phyloP scores from a whole-genome alignment of 1,140 invertebrate species.

The Formica selysi region DNA sequence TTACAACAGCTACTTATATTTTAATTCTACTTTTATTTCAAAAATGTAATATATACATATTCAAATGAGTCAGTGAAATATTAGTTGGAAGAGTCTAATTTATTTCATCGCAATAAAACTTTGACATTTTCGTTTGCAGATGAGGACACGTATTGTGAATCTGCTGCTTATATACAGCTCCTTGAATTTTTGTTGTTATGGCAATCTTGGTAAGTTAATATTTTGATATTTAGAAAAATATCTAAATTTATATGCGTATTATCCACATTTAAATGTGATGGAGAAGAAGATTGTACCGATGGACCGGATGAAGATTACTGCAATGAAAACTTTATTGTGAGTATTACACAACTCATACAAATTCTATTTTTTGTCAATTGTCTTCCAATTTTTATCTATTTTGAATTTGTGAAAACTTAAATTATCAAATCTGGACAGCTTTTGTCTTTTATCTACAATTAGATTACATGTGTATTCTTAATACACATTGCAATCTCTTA shows the following conservation, averaged over 20 bases:
- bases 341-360: not conserved
- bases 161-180: slow-evolving; percentile 23
- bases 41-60: not conserved
- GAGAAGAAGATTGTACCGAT: slow-evolving; percentile 91
- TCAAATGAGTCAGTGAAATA: not conserved
- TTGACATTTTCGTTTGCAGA: slow-evolving; percentile 39
- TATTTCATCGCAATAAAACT: not conserved
- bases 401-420: not conserved
- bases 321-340: not conserved
- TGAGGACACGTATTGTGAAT: slow-evolving; percentile 16
- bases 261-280: slow-evolving; percentile 88
- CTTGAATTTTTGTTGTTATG: slow-evolving; percentile 2
- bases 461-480: not conserved
- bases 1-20: too few relatives aligned
- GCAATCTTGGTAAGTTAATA: slow-evolving; percentile 6
- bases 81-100: not conserved
- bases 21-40: not conserved
- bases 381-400: not conserved
- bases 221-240: not conserved
- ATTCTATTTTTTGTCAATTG: not conserved
- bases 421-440: not conserved
- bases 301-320: slow-evolving; percentile 89
- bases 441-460: not conserved
- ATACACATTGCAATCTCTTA: not conserved
- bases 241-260: not conserved